These are phyloP conservation scores for Hyles euphorbiae DNA, from an alignment of 1,140 invertebrate species.

Conservation along the genomic window DNA sequence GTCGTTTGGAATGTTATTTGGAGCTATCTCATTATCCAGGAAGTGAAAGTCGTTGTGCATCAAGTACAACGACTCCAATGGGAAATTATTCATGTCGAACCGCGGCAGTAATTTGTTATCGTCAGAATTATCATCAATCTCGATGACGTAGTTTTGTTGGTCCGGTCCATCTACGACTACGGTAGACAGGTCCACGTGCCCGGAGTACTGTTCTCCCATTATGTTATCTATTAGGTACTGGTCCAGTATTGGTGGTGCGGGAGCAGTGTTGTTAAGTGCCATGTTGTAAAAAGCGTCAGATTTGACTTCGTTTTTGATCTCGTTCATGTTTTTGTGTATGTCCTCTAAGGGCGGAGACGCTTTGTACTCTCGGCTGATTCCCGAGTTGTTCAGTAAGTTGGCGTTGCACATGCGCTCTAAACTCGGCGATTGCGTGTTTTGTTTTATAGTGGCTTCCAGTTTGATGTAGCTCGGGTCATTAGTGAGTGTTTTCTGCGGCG, in stretches of 20 bases:
- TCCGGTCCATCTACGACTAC: conserved; percentile 45
- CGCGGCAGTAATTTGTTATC: conserved; percentile 65
- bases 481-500: conserved; percentile 50
- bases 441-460: conserved; percentile 62
- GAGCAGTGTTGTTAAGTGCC: conserved; percentile 35
- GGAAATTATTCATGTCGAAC: conserved; percentile 62
- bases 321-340: conserved; percentile 63
- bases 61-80: conserved; percentile 59
- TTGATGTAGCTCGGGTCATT: conserved; percentile 68
- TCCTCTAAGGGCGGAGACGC: conserved; percentile 65
- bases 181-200: conserved; percentile 54
- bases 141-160: conserved; percentile 61
- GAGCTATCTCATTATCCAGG: conserved; percentile 50
- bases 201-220: conserved; percentile 57
- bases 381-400: conserved; percentile 50
- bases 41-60: conserved; percentile 71
- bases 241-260: conserved; percentile 53
- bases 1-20: conserved; percentile 39
- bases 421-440: conserved; percentile 65
- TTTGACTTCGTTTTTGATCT: conserved; percentile 70
- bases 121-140: conserved; percentile 70
- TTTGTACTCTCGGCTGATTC: conserved; percentile 57
- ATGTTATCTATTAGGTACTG: conserved; percentile 65
- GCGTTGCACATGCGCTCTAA: conserved; percentile 66
- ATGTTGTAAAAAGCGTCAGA: conserved; percentile 62